Conservation (phyloP, 2,113 vertebrate genomes). For the Lamprologus speciosus region DNA sequence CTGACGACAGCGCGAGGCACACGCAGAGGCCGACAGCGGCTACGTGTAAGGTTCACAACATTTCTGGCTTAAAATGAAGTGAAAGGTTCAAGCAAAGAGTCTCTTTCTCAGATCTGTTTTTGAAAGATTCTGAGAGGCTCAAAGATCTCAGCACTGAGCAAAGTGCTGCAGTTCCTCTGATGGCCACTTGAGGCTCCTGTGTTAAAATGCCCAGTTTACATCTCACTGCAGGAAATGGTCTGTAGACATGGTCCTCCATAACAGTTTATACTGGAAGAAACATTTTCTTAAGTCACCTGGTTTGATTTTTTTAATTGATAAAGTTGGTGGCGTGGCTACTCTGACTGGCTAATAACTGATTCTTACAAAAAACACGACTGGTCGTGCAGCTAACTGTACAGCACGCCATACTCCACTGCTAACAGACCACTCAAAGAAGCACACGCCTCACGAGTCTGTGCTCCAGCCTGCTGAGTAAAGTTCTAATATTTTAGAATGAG, state of each 20-base stretch:
- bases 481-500: background rate
- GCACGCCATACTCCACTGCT: background rate
- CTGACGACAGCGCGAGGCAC: background rate
- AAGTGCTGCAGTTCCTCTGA: background rate
- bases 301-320: background rate
- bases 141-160: background rate
- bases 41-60: background rate
- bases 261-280: rapidly evolving
- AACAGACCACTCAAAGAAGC: background rate
- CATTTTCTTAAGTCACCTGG: background rate
- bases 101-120: rapidly evolving
- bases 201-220: background rate
- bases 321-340: background rate
- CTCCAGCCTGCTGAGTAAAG: background rate
- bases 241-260: background rate
- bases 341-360: rapidly evolving
- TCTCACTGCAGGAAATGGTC: background rate
- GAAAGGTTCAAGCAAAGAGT: background rate
- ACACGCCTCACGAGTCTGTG: background rate
- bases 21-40: background rate
- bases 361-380: background rate
- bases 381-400: background rate
- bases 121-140: background rate
- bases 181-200: background rate
- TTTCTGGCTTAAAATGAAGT: background rate